Evolutionary conservation across 2,797 vertebrate species (phyloP).

Genomic region (Ptychadena robeensis): DNA sequence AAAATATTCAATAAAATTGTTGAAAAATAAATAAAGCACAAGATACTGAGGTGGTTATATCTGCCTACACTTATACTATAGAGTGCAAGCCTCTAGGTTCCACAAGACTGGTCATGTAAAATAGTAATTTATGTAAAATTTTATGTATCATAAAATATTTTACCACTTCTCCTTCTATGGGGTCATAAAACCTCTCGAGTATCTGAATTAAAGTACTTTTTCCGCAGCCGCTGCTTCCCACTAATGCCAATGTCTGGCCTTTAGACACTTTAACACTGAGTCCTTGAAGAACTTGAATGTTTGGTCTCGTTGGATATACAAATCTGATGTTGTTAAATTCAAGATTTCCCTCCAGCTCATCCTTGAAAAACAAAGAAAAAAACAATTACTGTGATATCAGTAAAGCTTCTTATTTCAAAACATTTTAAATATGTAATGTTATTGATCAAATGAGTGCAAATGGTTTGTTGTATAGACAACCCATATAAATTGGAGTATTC

Average conservation of each 20-base stretch:
- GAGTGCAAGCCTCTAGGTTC: background rate
- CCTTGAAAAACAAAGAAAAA: conserved; percentile 62
- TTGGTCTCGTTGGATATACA: conserved; percentile 73
- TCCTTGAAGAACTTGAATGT: conserved; percentile 74
- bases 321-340: conserved; percentile 75
- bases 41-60: background rate
- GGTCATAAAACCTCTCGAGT: conserved; percentile 74
- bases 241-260: conserved; percentile 77
- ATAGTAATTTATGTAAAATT: background rate
- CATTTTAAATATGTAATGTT: background rate
- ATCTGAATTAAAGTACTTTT: conserved; percentile 80
- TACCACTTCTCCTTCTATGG: conserved; percentile 73
- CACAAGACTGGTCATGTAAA: background rate
- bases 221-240: conserved; percentile 78
- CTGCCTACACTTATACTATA: background rate
- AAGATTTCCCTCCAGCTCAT: conserved; percentile 71
- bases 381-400: background rate
- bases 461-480: background rate
- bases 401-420: background rate
- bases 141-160: conserved; percentile 16
- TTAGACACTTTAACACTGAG: conserved; percentile 72
- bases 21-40: too few relatives aligned
- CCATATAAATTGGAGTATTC: too few relatives aligned
- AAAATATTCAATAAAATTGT: too few relatives aligned
- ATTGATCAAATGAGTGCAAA: background rate